Evolutionary conservation across 2,113 vertebrate species (phyloP).

Genomic region (Acrocephalus kingi): DNA sequence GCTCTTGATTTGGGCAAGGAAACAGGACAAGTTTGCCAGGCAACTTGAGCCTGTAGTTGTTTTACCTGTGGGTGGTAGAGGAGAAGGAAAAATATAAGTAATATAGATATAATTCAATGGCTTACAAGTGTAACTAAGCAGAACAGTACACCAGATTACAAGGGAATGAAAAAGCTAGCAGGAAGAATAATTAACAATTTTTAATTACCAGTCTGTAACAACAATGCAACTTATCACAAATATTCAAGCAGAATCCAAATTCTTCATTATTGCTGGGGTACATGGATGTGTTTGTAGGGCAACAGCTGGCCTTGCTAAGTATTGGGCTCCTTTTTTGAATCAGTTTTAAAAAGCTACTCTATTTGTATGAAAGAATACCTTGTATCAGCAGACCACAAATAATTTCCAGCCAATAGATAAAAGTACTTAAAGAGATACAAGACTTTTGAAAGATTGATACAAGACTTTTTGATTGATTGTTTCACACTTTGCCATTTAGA

Average conservation of each 20-base stretch:
- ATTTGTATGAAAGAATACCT: background rate
- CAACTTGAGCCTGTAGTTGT: constrained; percentile 25
- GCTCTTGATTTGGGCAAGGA: background rate
- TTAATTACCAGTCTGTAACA: background rate
- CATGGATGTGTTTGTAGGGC: background rate
- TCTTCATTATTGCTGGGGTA: background rate
- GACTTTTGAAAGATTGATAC: background rate
- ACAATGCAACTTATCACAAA: background rate
- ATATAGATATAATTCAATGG: background rate
- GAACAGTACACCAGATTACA: background rate
- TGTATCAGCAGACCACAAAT: background rate
- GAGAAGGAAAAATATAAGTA: background rate
- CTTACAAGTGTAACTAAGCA: background rate
- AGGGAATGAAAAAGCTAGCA: background rate
- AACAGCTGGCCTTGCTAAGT: background rate
- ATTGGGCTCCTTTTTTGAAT: background rate
- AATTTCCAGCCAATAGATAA: background rate
- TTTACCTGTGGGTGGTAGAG: background rate
- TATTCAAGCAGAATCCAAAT: background rate
- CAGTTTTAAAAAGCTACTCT: background rate
- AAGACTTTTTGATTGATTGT: background rate
- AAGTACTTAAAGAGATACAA: background rate
- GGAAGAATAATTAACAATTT: background rate
- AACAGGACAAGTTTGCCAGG: constrained; percentile 67
- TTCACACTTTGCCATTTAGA: background rate